Conservation (phyloP, 2,888 invertebrate genomes). For the Tetragonisca angustula region DNA sequence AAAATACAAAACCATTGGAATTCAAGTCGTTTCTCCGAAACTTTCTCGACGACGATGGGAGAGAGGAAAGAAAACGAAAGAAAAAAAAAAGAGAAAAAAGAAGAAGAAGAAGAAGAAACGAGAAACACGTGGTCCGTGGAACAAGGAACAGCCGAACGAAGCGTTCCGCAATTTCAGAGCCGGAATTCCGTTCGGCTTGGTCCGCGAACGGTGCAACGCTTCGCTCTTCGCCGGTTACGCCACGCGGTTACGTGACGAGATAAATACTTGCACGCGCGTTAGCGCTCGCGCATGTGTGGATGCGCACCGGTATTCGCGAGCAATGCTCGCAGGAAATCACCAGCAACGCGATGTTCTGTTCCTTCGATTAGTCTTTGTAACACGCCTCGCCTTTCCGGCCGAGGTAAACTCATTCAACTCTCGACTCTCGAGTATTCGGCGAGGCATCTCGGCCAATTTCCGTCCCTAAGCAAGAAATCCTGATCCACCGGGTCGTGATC, state of each 20-base stretch:
- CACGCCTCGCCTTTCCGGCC: background rate
- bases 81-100: background rate
- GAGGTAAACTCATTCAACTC: background rate
- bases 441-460: background rate
- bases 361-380: slow-evolving; percentile 28
- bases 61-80: accelerated
- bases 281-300: slow-evolving; percentile 34
- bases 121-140: slow-evolving; percentile 11
- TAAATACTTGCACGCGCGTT: slow-evolving; percentile 44
- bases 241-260: slow-evolving; percentile 33
- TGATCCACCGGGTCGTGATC: background rate
- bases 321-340: slow-evolving; percentile 49
- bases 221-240: slow-evolving; percentile 53
- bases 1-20: background rate
- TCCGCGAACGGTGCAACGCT: slow-evolving; percentile 56
- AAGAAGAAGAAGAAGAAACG: background rate
- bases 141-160: slow-evolving; percentile 29
- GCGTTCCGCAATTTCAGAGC: slow-evolving; percentile 53
- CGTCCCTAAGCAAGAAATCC: background rate
- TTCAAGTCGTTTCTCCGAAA: background rate
- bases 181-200: slow-evolving; percentile 69
- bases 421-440: background rate
- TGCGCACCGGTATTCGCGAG: slow-evolving; percentile 31
- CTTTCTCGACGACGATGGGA: background rate
- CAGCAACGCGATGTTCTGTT: slow-evolving; percentile 44